Conservation (phyloP, 2,888 invertebrate species). For the Dendrolimus pini region DNA sequence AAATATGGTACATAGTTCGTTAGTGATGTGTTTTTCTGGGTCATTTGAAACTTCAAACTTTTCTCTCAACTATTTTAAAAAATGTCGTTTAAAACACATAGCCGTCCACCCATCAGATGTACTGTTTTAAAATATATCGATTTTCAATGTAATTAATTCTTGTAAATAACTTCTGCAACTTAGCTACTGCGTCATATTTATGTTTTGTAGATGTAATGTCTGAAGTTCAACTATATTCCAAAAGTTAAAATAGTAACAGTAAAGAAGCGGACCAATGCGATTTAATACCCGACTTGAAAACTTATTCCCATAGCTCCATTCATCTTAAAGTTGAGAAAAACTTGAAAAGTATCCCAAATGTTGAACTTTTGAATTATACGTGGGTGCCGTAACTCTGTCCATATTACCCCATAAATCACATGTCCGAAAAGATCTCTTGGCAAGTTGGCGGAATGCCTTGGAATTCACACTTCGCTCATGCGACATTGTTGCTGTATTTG, state of each 20-base stretch:
- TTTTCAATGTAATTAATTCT: no score
- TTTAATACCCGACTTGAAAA: background rate
- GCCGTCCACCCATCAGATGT: no score
- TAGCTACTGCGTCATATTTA: no score
- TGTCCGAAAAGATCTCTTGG: constrained; percentile 13
- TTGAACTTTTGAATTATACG: background rate
- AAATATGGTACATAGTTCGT: no score
- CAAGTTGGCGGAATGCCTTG: background rate
- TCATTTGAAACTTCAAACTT: no score
- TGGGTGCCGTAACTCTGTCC: constrained; percentile 4
- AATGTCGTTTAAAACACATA: no score
- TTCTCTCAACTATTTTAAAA: no score
- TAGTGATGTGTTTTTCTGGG: no score
- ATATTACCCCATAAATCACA: constrained; percentile 15
- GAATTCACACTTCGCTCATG: background rate
- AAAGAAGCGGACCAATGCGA: background rate
- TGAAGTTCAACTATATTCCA: background rate
- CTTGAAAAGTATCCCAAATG: background rate
- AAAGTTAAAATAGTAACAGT: background rate
- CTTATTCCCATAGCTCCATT: background rate
- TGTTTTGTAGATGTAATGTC: background rate
- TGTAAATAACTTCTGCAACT: no score
- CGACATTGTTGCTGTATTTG: no score
- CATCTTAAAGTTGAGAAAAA: background rate
- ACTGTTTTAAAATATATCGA: no score